Base-by-base conservation (phyloP, 2,888 invertebrate species). In the Scotopteryx bipunctaria region DNA sequence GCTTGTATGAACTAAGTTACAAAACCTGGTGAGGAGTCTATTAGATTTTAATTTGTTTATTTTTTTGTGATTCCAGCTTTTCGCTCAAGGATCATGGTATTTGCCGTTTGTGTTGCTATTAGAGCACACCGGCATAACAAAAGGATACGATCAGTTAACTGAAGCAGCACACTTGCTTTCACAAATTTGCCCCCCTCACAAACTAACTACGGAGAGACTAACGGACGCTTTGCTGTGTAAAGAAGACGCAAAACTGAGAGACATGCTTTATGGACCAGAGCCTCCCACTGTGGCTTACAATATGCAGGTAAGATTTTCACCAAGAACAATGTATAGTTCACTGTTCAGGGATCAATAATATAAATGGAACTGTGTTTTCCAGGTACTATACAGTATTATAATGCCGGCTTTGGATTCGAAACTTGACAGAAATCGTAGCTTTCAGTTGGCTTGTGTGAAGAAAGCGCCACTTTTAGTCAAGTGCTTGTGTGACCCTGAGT, bases 331-430 rank as follows among this genome's bases (percentile, higher is more conserved):
- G 1, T 9, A 25, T 6, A n/a, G 6, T 23, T n/a, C 5, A 27
- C 19, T 2, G 6, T 19, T 11, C 11, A 8, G 9, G 5, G 11
- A 27, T 27, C 4, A 11, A 27, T n/a, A 27, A 4, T 27, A 27
- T 27, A 11, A 4, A 27, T 11, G 11, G 9, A 9, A 11, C 3
- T 27, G 0, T 9, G 9, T 46, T 43, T 56, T 41, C 21, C 62
- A 91, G 91, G 96, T 98, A 38, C 90, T 98, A 55, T 97, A 98
- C 82, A 95, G 97, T 57, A 92, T 98, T 80, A 91, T 99, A 58
- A 96, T 99, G 95, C 99, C 99, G 8, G 97, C 98, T 4, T 87
- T 94, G 5, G 96, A 96, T 68, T 94, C 96, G 1, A 91, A 94
- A 64, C 93, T 96, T 1, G 96, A 96, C 32, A 94, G 91, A 2